Base-by-base conservation (phyloP, 2,797 vertebrate species). In the Gallinago solitaria region DNA sequence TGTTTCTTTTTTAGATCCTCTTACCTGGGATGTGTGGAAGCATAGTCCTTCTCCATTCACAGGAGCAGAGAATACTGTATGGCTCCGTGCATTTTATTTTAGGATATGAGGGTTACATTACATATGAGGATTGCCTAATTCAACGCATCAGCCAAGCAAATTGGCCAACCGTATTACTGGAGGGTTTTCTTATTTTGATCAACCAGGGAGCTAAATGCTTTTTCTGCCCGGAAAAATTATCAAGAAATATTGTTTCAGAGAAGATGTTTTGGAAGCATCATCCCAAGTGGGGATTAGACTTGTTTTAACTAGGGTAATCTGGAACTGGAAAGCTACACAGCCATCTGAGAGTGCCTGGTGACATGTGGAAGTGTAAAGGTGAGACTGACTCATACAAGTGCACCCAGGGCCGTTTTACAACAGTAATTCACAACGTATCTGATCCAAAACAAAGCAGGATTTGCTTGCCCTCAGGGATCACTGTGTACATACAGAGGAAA, bases 361-460 rank as follows among this genome's bases (percentile, higher is more conserved):
- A 90, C 41, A 84, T 89, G 86, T 83, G 83, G 83, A 93, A 96
- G 37, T 1, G 0, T 83, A 86, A 83, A 96, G 95, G 93, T 95
- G 89, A 96, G 95, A 89, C 60, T 90, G 96, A 96, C 87, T 96
- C 95, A 92, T 87, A 23, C 19, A 57, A 85, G 43, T 67, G 60
- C 63, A 63, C 53, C 89, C 0, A 1, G 43, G 54, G 73, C 45
- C 9, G 3, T 74, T 93, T 92, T 89, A 90, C 74, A 82, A 39
- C 69, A 79, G 67, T 70, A 91, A 87, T 93, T 95, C 78, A 65
- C 65, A 64, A 33, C 11, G n/a, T 41, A 83, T 94, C 82, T 85
- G 84, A 89, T 95, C 68, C 88, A 94, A 95, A 96, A 91, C 89
- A 96, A 96, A 93, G 95, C 53, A 95, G 92, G 91, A 89, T 96